phyloP scores from a whole-genome alignment of 2,888 invertebrate species.

The Hirtodrosophila duncani region DNA sequence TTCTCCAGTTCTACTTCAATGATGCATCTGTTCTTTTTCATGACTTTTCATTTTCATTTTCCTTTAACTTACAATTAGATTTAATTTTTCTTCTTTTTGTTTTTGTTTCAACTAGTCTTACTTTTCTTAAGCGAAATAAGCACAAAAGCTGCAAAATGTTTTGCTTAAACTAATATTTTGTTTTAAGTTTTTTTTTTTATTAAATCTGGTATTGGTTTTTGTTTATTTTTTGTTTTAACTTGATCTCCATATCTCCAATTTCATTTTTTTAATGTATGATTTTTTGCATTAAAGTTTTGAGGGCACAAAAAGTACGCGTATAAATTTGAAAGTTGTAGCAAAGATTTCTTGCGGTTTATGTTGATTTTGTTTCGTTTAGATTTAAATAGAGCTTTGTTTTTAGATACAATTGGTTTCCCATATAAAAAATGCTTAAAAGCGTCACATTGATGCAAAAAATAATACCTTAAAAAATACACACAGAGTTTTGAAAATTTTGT shows the following conservation, averaged over 20 bases:
- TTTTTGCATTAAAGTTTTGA: conserved; percentile 62
- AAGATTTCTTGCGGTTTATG: conserved; percentile 46
- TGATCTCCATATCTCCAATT: conserved; percentile 40
- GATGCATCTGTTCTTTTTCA: conserved; percentile 10
- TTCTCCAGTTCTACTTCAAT: conserved; percentile 30
- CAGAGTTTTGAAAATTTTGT: conserved; percentile 52
- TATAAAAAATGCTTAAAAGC: conserved; percentile 69
- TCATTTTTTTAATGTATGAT: conserved; percentile 60
- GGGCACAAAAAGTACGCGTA: conserved; percentile 63
- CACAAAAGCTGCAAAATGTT: conserved; percentile 72
- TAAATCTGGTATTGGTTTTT: conserved; percentile 8
- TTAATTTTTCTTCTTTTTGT: conserved; percentile 45
- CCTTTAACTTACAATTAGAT: conserved; percentile 53
- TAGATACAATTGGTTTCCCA: conserved; percentile 58
- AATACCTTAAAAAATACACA: conserved; percentile 64
- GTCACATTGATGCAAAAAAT: conserved; percentile 74
- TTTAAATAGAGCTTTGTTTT: conserved; percentile 50
- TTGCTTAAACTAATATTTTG: conserved; percentile 66
- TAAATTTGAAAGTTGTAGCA: conserved; percentile 63
- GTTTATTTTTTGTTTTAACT: conserved; percentile 21
- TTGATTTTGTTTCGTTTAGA: conserved; percentile 20
- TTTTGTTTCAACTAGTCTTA: conserved; percentile 72
- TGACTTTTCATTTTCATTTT: conserved; percentile 33
- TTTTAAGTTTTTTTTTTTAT: conserved; percentile 16
- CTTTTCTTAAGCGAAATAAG: conserved; percentile 70